A percentile compares a stretch with the other conserved stretches of the same genome.
These are phyloP conservation scores for Aphaenogaster floridana DNA, from an alignment of 1,140 invertebrate species.

Conservation along the genomic window DNA sequence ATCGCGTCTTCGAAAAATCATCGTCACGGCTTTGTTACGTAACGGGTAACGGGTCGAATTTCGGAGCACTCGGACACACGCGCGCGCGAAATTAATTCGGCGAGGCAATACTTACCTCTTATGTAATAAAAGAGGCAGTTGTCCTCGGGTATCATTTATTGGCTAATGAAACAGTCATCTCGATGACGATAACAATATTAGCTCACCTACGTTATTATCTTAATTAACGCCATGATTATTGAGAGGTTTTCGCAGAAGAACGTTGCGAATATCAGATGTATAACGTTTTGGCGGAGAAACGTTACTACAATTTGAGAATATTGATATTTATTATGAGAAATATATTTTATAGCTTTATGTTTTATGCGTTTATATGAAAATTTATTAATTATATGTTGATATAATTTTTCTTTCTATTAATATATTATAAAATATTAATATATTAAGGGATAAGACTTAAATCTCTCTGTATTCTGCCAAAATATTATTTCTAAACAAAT, in stretches of 20 bases:
- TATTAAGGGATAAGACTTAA: background rate
- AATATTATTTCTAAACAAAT: background rate
- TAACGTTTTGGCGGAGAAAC: background rate
- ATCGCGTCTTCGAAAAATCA: background rate
- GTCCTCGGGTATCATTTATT: conserved; percentile 20
- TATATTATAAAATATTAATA: conserved; percentile 10
- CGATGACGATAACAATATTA: conserved; percentile 21
- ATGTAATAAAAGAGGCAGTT: conserved; percentile 46
- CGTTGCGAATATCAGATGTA: background rate
- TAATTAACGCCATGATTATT: conserved; percentile 26
- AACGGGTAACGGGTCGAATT: conserved; percentile 30
- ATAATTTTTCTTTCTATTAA: background rate
- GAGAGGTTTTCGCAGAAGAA: background rate
- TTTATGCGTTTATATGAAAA: background rate
- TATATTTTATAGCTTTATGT: background rate
- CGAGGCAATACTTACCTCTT: conserved; percentile 47
- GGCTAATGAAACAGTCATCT: background rate
- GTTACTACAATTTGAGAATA: background rate
- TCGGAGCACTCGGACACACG: conserved; percentile 3
- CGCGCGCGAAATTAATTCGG: conserved; percentile 28
- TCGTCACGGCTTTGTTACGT: conserved; percentile 33
- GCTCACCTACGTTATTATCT: conserved; percentile 13
- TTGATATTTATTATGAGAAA: conserved; percentile 11
- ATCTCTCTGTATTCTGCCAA: background rate
- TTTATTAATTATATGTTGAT: background rate